These are phyloP conservation scores for Philopotamus ludificatus DNA, from an alignment of 1,140 invertebrate genomes.

Conservation along the genomic window DNA sequence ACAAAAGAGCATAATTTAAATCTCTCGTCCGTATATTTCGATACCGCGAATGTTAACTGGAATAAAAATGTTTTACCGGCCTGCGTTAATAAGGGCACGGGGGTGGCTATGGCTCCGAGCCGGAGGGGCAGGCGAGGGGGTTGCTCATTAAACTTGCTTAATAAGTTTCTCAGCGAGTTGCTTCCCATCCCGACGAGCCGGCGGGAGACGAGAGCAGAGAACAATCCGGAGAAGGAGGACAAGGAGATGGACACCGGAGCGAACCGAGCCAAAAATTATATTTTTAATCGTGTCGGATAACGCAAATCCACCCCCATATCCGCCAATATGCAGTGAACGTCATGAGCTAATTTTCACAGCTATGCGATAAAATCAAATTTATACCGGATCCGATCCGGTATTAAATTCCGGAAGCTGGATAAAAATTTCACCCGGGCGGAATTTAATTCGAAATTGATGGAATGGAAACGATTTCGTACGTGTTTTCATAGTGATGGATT, in stretches of 20 bases:
- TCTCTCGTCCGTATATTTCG: neutral
- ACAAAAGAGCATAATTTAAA: neutral
- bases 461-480: slow-evolving; percentile 22
- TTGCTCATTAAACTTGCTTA: slow-evolving; percentile 40
- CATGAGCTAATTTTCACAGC: slow-evolving; percentile 18
- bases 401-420: neutral
- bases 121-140: neutral
- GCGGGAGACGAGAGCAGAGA: neutral
- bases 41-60: slow-evolving; percentile 7
- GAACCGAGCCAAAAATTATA: too few species aligned
- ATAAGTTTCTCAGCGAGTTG: slow-evolving; percentile 34
- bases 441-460: slow-evolving; percentile 29
- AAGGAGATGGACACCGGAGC: neutral
- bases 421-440: slow-evolving; percentile 13
- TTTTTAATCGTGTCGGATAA: neutral
- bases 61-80: slow-evolving; percentile 31
- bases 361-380: slow-evolving; percentile 22
- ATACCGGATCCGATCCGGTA: slow-evolving; percentile 1
- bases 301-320: too few species aligned
- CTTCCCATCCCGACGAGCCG: neutral
- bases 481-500: slow-evolving; percentile 11
- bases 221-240: neutral
- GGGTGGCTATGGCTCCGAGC: neutral
- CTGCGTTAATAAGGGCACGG: slow-evolving; percentile 23
- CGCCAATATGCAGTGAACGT: too few species aligned